Conservation (phyloP, 2,797 vertebrate species). For the Lophotriccus pileatus region DNA sequence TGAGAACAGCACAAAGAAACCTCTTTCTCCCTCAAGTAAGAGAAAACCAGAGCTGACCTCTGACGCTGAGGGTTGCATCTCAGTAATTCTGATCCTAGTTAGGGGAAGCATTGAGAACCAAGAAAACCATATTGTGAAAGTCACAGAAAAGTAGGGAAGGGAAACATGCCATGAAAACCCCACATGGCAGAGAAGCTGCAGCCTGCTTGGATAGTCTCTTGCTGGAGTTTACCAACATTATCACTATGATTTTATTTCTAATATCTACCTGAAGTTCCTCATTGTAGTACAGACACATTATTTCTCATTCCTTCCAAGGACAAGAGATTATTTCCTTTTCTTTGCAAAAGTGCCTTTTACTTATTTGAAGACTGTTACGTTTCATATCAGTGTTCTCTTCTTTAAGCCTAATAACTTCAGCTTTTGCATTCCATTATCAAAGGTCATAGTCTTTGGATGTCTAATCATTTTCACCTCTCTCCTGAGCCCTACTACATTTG, state of each 20-base stretch:
- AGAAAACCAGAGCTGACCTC: background rate
- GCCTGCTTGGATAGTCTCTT: background rate
- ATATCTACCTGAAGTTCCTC: background rate
- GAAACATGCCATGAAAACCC: background rate
- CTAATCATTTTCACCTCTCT: background rate
- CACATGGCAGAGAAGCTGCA: background rate
- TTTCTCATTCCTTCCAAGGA: background rate
- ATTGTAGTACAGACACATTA: background rate
- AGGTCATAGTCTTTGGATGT: background rate
- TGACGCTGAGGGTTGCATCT: background rate
- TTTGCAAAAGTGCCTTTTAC: background rate
- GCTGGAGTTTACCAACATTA: background rate
- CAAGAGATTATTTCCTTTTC: background rate
- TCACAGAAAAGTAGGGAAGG: background rate
- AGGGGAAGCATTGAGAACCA: background rate
- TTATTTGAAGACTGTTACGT: background rate
- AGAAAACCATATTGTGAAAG: background rate
- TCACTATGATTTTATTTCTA: background rate
- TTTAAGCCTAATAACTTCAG: background rate
- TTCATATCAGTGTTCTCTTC: background rate
- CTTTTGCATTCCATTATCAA: background rate
- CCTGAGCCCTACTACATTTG: background rate
- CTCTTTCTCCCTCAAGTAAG: background rate
- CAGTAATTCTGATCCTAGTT: background rate
- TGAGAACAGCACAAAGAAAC: background rate